phyloP scores from a whole-genome alignment of 2,888 invertebrate genomes.

The Chymomyza caudatula region DNA sequence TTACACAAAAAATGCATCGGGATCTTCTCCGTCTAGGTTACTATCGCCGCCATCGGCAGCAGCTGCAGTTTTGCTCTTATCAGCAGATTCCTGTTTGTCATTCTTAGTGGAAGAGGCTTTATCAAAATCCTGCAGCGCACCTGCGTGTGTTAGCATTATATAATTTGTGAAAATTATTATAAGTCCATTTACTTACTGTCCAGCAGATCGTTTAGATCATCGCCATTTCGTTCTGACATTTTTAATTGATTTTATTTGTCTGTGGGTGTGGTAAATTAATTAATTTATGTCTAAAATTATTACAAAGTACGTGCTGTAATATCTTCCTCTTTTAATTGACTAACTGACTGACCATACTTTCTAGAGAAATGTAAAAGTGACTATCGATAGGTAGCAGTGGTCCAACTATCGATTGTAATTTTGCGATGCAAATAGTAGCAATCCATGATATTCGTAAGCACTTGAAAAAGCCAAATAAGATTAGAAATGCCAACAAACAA shows the following conservation, averaged over 20 bases:
- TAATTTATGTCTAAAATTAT: neutral
- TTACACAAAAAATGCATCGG: constrained; percentile 76
- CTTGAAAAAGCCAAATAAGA: neutral
- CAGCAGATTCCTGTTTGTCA: constrained; percentile 31
- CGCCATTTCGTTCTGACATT: constrained; percentile 79
- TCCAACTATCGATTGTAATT: neutral
- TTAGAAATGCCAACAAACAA: too few species aligned
- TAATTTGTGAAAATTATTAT: constrained; percentile 30
- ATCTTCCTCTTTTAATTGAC: neutral
- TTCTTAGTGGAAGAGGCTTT: constrained; percentile 62
- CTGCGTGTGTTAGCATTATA: constrained; percentile 77
- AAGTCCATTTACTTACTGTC: constrained; percentile 81
- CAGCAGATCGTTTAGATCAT: constrained; percentile 86
- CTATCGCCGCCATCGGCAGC: constrained; percentile 35
- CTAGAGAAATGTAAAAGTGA: constrained; percentile 14
- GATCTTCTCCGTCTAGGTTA: constrained; percentile 53
- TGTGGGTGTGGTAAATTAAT: neutral
- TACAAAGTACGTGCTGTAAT: neutral
- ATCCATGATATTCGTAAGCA: neutral
- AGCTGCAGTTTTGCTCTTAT: constrained; percentile 30
- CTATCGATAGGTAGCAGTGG: neutral
- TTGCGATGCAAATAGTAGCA: neutral
- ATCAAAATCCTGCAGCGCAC: constrained; percentile 83
- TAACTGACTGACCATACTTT: constrained; percentile 5
- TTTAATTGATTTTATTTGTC: constrained; percentile 18